Evolutionary conservation across 2,797 vertebrate genomes (phyloP).

Genomic region (Holocentrus rufus): DNA sequence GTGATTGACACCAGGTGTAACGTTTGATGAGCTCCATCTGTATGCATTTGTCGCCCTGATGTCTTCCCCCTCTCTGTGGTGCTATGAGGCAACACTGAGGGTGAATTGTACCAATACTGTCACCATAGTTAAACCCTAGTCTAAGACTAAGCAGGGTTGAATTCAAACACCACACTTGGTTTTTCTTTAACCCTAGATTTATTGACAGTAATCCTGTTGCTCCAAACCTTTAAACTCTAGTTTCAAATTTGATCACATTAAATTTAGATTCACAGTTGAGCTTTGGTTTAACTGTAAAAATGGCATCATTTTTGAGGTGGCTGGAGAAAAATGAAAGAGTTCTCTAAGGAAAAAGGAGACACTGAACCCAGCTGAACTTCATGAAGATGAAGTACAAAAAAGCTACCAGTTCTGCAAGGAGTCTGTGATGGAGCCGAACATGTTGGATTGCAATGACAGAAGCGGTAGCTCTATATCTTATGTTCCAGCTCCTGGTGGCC

Average conservation of each 20-base stretch:
- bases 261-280: background rate
- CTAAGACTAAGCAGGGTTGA: no score
- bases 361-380: background rate
- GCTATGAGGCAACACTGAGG: no score
- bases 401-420: constrained; percentile 7
- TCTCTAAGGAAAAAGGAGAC: background rate
- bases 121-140: no score
- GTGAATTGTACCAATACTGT: no score
- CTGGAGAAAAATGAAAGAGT: background rate
- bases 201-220: background rate
- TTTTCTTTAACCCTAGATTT: no score
- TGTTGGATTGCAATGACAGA: background rate
- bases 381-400: constrained; percentile 4
- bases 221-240: background rate
- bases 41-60: no score
- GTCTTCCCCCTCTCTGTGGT: no score
- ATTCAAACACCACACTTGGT: no score
- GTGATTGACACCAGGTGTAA: no score
- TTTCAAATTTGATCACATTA: background rate
- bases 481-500: background rate
- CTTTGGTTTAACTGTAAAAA: background rate
- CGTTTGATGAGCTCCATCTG: no score
- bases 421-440: background rate
- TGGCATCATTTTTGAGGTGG: background rate
- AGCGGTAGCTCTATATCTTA: background rate